These are phyloP conservation scores for Hippopotamus amphibius DNA, from an alignment of 2,113 vertebrate genomes.

Conservation along the genomic window DNA sequence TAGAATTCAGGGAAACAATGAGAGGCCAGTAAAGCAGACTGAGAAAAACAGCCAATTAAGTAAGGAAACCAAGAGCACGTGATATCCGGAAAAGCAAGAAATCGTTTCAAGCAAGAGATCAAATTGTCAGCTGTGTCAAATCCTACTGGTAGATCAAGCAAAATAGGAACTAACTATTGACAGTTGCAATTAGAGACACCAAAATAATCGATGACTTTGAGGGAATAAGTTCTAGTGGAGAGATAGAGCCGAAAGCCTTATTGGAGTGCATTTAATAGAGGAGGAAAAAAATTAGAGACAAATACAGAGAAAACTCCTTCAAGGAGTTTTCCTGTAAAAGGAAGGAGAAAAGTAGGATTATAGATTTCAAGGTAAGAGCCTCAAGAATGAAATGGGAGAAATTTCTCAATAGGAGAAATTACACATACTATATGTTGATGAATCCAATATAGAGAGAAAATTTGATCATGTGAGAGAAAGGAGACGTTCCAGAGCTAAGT, in stretches of 20 bases:
- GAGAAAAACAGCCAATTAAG: not conserved
- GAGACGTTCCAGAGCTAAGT: not conserved
- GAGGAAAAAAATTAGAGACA: not conserved
- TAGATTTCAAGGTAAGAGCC: not conserved
- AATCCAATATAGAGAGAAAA: not conserved
- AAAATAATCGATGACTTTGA: not conserved
- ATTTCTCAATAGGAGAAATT: not conserved
- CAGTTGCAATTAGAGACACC: not conserved
- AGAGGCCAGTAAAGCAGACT: not conserved
- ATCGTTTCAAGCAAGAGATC: not conserved
- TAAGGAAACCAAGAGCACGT: not conserved
- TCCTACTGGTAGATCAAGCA: not conserved
- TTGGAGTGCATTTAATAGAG: not conserved
- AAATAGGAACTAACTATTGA: not conserved
- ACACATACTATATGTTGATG: not conserved
- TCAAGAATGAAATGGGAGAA: not conserved
- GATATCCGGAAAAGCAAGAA: not conserved
- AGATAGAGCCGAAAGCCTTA: not conserved
- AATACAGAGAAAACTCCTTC: not conserved
- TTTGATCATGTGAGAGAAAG: not conserved
- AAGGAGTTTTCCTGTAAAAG: not conserved
- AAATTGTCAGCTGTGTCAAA: conserved; percentile 3
- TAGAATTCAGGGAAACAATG: not conserved
- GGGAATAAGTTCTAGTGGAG: not conserved
- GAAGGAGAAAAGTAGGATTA: not conserved